A percentile compares a stretch with the other conserved stretches of the same genome.
Evolutionary conservation across 2,113 vertebrate genomes (phyloP).

Genomic region (Lepus timidus): DNA sequence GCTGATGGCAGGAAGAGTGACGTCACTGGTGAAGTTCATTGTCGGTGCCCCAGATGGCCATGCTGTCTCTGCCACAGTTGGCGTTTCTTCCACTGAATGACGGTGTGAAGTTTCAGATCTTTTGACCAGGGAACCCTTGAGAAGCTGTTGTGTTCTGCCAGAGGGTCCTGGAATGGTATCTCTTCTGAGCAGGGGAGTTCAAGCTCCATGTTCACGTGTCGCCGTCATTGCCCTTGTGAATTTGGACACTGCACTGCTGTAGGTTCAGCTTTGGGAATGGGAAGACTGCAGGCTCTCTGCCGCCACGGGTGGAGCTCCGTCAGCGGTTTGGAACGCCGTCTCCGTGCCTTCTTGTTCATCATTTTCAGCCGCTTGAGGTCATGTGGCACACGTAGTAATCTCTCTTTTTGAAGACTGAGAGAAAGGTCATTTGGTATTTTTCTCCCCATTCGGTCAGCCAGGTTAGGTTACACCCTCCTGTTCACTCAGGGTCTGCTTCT

Average conservation of each 20-base stretch:
- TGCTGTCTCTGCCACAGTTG: constrained; percentile 49
- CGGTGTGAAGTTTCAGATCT: constrained; percentile 67
- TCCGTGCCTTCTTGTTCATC: not conserved
- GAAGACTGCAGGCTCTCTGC: not conserved
- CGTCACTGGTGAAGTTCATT: not conserved
- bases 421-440: not conserved
- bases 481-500: too few species aligned
- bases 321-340: not conserved
- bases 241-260: not conserved
- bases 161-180: constrained; percentile 51
- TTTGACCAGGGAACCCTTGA: constrained; percentile 56
- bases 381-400: not conserved
- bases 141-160: constrained; percentile 61
- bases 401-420: not conserved
- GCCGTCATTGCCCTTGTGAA: not conserved
- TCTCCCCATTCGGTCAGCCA: too few species aligned
- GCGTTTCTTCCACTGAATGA: too few species aligned
- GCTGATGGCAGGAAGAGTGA: not conserved
- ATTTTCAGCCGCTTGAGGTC: not conserved
- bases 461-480: too few species aligned
- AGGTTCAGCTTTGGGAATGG: not conserved
- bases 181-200: constrained; percentile 41
- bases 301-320: not conserved
- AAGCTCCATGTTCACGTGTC: not conserved
- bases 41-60: not conserved